phyloP scores from a whole-genome alignment of 2,888 invertebrate genomes.

The Eugnorisma glareosa region DNA sequence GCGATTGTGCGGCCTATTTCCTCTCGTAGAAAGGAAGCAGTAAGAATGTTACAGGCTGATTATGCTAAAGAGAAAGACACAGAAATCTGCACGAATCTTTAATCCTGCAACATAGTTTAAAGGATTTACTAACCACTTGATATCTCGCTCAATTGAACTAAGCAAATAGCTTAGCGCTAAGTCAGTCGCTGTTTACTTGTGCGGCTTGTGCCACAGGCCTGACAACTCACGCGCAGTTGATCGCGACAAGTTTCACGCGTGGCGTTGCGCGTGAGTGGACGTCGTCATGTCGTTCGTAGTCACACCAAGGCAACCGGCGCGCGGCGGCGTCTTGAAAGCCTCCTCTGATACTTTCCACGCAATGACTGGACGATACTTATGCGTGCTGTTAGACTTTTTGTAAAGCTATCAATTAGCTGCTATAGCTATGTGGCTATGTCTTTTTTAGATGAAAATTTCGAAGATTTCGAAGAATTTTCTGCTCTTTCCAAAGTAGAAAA shows the following conservation, averaged over 20 bases:
- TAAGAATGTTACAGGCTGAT: background rate
- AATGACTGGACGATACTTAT: slow-evolving; percentile 23
- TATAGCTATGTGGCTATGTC: background rate
- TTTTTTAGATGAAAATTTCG: background rate
- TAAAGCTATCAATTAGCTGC: background rate
- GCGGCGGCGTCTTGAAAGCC: slow-evolving; percentile 44
- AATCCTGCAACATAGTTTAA: no score
- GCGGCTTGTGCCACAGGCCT: slow-evolving; percentile 7
- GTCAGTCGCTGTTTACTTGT: background rate
- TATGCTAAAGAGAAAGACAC: background rate
- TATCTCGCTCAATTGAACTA: background rate
- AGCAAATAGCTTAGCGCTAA: background rate
- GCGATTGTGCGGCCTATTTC: background rate
- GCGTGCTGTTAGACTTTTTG: slow-evolving; percentile 1
- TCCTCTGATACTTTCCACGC: slow-evolving; percentile 46
- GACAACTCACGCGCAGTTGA: slow-evolving; percentile 10
- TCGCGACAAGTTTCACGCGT: slow-evolving; percentile 34
- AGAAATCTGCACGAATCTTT: background rate
- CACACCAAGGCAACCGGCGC: background rate
- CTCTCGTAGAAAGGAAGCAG: background rate
- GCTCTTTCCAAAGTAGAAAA: background rate
- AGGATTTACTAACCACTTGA: background rate
- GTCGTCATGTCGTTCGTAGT: slow-evolving; percentile 30
- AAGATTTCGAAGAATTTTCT: no score
- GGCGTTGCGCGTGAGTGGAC: slow-evolving; percentile 45